Evolutionary conservation across 2,888 invertebrate species (phyloP).

Genomic region (Hydropsyche betteni): DNA sequence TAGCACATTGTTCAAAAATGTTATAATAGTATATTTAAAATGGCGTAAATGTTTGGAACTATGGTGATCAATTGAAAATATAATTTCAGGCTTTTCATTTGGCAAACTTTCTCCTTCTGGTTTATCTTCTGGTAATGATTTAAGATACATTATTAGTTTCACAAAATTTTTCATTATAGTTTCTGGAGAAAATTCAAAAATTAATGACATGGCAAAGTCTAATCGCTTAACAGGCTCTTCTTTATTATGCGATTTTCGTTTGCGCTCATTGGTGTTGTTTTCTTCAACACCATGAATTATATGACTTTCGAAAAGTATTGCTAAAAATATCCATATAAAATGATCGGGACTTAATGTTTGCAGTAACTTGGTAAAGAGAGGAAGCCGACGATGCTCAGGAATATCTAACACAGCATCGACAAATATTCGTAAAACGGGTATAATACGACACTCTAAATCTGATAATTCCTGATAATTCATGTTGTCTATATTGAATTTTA

Average conservation of each 20-base stretch:
- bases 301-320: constrained; percentile 77
- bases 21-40: constrained; percentile 82
- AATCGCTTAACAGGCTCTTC: constrained; percentile 67
- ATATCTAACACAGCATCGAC: constrained; percentile 91
- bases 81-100: constrained; percentile 59
- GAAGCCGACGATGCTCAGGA: constrained; percentile 88
- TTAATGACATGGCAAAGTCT: constrained; percentile 74
- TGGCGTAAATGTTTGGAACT: constrained; percentile 82
- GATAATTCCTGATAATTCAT: constrained; percentile 59
- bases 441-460: constrained; percentile 63
- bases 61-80: constrained; percentile 72
- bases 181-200: constrained; percentile 72
- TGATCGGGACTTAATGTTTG: constrained; percentile 72
- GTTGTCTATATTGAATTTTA: constrained; percentile 64
- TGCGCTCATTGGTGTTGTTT: constrained; percentile 58
- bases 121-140: constrained; percentile 72
- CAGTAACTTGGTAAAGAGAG: constrained; percentile 83
- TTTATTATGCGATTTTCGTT: constrained; percentile 58
- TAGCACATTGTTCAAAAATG: constrained; percentile 76
- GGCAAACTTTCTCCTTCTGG: constrained; percentile 63
- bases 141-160: constrained; percentile 72
- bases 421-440: constrained; percentile 85
- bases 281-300: constrained; percentile 67
- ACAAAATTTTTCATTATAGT: constrained; percentile 72
- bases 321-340: constrained; percentile 77